Evolutionary conservation across 2,113 vertebrate species (phyloP), one percentile per base, ranked within the genome.

Genomic region (Chaetodon auriga): DNA sequence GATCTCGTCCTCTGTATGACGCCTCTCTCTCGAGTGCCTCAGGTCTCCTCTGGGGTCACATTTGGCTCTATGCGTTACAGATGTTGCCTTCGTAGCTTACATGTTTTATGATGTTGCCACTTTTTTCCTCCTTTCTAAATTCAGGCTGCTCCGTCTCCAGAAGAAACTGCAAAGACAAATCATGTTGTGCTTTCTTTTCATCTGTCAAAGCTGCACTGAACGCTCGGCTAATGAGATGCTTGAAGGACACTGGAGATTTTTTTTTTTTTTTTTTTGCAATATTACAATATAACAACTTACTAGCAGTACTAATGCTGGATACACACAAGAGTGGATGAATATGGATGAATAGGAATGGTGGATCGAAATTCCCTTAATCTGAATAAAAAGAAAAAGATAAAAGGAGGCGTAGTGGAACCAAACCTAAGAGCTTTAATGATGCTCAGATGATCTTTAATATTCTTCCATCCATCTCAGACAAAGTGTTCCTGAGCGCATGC

Each of bases 331-430:
- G 66, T 45, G 18, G 51, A 60, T 30, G 12, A 43, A 49, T 18
- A 16, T 68, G 43, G 15, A 68, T 53, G 46, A 14, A 41, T 21
- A 4, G 6, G 68, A 51, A 53, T 6, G 9, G 38, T 21, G 38
- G 48, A 25, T 78, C 78, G 41, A n/a, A 21, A 49, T 38, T 60
- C 54, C n/a, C 51, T 66, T 66, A 46, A 73, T 73, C 53, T 73
- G 48, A 66, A 18, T 49, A 13, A 14, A 63, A 66, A 35, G 19
- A 3, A 30, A 36, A 48, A 64, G 55, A 69, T 76, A 38, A 70
- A 62, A 35, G 14, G 23, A 63, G 21, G 14, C 4, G 0, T 14
- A 5, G 18, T 49, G 9, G 25, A 41, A 25, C 25, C 48, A 55
- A 70, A 82, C 5, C 46, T 1, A 41, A 23, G 30, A 63, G 41